phyloP scores from a whole-genome alignment of 2,888 invertebrate species.

The Nephrocerus scutellatus region DNA sequence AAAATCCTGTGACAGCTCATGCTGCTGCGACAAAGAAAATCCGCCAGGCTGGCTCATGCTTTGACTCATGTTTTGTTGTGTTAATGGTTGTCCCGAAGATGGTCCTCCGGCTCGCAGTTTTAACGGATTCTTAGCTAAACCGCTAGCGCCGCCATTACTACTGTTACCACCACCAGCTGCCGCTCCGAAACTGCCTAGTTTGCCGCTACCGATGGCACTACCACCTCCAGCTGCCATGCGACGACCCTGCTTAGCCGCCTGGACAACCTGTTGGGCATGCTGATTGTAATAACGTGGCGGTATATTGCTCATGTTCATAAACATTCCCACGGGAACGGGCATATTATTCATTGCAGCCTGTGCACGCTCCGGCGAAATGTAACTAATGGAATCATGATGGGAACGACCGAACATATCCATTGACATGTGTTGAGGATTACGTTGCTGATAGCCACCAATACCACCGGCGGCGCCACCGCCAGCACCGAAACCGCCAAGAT shows the following conservation, averaged over 20 bases:
- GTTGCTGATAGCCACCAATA: slow-evolving; percentile 22
- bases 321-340: slow-evolving; percentile 91
- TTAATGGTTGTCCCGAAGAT: slow-evolving; percentile 51
- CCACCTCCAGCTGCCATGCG: slow-evolving; percentile 40
- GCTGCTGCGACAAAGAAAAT: slow-evolving; percentile 62
- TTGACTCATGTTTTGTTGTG: slow-evolving; percentile 71
- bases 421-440: slow-evolving; percentile 38
- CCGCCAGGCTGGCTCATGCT: slow-evolving; percentile 60
- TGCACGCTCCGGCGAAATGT: slow-evolving; percentile 79
- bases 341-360: slow-evolving; percentile 69
- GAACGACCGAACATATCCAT: slow-evolving; percentile 62
- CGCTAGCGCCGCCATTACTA: slow-evolving; percentile 14
- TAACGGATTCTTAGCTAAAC: no score
- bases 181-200: slow-evolving; percentile 30
- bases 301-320: slow-evolving; percentile 80
- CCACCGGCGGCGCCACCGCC: not conserved
- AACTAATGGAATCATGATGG: slow-evolving; percentile 86
- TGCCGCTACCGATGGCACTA: not conserved
- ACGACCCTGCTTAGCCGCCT: slow-evolving; percentile 45
- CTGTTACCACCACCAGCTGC: slow-evolving; percentile 13
- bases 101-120: slow-evolving; percentile 3
- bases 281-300: slow-evolving; percentile 71
- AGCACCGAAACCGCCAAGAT: slow-evolving; percentile 17
- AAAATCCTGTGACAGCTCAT: slow-evolving; percentile 46
- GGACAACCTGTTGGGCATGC: slow-evolving; percentile 58